Evolutionary conservation across 2,113 vertebrate genomes (phyloP).

Genomic region (Clarias gariepinus): DNA sequence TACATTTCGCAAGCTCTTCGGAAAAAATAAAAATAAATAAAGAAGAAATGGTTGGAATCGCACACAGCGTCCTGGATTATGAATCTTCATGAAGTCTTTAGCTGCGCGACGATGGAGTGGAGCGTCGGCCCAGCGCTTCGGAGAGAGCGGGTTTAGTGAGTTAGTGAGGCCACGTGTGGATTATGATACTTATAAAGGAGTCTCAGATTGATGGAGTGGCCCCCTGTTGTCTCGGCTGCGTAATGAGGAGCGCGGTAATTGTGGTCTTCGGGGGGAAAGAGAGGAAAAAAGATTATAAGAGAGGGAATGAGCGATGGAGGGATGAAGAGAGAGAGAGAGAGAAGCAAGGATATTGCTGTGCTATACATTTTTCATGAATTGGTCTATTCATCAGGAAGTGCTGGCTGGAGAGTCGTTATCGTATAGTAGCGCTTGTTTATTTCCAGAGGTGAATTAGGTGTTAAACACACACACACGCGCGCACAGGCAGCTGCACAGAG

Average conservation of each 20-base stretch:
- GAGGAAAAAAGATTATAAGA: slow-evolving; percentile 1
- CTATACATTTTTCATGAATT: slow-evolving; percentile 60
- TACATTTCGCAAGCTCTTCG: not conserved
- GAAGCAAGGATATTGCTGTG: slow-evolving; percentile 43
- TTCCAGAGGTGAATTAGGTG: slow-evolving; percentile 52
- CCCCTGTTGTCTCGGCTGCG: slow-evolving; percentile 25
- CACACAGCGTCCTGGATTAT: not conserved
- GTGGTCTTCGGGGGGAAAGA: slow-evolving; percentile 38
- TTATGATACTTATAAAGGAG: slow-evolving; percentile 29
- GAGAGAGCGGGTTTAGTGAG: not conserved
- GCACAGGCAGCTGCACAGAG: not conserved
- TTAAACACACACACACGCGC: slow-evolving; percentile 33
- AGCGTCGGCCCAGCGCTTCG: not conserved
- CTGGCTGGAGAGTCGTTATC: slow-evolving; percentile 49
- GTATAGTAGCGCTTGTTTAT: slow-evolving; percentile 47
- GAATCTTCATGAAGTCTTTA: slow-evolving; percentile 19
- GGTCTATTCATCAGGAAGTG: slow-evolving; percentile 52
- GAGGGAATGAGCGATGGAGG: not conserved
- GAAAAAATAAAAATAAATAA: not conserved
- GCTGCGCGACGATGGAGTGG: not conserved
- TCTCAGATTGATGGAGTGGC: slow-evolving; percentile 43
- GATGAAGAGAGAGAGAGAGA: slow-evolving; percentile 32
- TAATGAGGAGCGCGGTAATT: slow-evolving; percentile 51
- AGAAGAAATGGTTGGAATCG: not conserved
- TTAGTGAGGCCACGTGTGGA: not conserved